A percentile compares a stretch with the other conserved stretches of the same genome.
Conservation (phyloP, 2,113 vertebrate genomes). For the Crotalus viridis region DNA sequence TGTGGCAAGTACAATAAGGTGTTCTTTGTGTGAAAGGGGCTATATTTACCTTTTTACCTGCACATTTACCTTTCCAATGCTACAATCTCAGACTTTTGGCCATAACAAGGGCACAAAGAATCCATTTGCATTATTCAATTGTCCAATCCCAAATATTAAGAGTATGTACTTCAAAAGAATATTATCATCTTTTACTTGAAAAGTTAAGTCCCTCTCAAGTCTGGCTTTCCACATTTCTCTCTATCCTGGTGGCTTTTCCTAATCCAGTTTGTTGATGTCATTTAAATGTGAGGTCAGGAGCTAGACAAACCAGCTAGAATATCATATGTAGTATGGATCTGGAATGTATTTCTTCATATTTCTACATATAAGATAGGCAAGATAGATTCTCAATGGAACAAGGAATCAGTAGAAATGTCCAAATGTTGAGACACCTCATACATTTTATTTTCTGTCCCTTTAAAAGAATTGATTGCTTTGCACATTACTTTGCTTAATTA, state of each 20-base stretch:
- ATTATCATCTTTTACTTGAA: neutral
- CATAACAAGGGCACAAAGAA: neutral
- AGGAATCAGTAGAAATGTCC: neutral
- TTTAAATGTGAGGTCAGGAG: neutral
- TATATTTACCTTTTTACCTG: too few relatives aligned
- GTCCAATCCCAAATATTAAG: neutral
- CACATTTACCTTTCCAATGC: neutral
- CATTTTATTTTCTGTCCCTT: neutral
- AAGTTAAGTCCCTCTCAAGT: neutral
- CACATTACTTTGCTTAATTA: neutral
- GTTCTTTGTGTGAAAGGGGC: too few relatives aligned
- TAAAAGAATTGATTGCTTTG: neutral
- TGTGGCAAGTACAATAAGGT: too few relatives aligned
- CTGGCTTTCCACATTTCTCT: neutral
- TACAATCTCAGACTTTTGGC: neutral
- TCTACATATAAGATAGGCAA: neutral
- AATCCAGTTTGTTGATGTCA: neutral
- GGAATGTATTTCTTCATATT: neutral
- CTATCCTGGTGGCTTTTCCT: too few relatives aligned
- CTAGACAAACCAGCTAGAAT: neutral
- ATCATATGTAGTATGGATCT: neutral
- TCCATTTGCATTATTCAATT: neutral
- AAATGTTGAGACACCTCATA: neutral
- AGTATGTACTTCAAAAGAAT: neutral
- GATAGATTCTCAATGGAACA: neutral